phyloP scores from a whole-genome alignment of 2,888 invertebrate species.

The Labia minor region DNA sequence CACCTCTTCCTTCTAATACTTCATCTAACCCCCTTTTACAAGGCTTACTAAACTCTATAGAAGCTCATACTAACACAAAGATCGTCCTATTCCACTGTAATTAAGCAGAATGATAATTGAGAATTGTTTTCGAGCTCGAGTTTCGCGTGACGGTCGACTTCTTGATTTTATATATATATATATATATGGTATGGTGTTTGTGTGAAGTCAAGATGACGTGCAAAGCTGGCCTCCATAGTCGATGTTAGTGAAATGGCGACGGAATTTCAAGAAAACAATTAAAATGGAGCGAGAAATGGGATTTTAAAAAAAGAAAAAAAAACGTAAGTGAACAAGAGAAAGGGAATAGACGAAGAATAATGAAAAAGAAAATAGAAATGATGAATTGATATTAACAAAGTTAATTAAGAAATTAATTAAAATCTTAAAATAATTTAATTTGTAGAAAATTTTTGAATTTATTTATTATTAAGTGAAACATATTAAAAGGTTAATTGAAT shows the following conservation, averaged over 20 bases:
- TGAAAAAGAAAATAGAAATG: too few relatives aligned
- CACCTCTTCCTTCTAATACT: neutral
- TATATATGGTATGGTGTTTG: neutral
- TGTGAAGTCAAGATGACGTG: conserved; percentile 7
- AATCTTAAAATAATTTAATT: too few relatives aligned
- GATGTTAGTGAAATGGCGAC: neutral
- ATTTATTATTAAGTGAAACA: too few relatives aligned
- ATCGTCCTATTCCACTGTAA: neutral
- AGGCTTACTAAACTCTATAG: neutral
- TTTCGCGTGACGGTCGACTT: conserved; percentile 2
- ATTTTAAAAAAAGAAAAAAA: too few relatives aligned
- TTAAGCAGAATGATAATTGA: conserved; percentile 7
- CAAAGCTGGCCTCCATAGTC: neutral
- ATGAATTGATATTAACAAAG: too few relatives aligned
- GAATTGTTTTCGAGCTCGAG: conserved; percentile 6
- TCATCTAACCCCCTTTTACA: neutral
- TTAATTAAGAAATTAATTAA: too few relatives aligned
- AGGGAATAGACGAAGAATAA: too few relatives aligned
- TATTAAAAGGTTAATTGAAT: too few relatives aligned
- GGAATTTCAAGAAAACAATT: conserved; percentile 13
- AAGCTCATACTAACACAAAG: neutral
- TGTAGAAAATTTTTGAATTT: too few relatives aligned
- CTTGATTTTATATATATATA: neutral
- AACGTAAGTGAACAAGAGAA: too few relatives aligned
- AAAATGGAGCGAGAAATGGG: too few relatives aligned